Evolutionary conservation across 2,888 invertebrate species (phyloP), one percentile per base, ranked within the genome.

Genomic region (Stenichneumon culpator): DNA sequence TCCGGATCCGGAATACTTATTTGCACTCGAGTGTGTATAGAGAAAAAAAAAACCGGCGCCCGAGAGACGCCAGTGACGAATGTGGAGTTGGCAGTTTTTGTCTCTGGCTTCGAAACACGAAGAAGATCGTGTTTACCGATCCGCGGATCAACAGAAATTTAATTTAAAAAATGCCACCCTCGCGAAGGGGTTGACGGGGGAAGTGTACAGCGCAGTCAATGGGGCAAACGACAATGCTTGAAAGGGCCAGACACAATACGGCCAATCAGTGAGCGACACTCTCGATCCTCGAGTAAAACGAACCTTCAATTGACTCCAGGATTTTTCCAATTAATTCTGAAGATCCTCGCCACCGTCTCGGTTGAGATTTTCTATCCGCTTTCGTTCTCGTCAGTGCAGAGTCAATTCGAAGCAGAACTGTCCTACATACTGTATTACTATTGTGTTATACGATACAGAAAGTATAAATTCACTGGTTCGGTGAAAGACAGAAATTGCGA

Each of bases 161-260:
- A 86, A 87, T 87, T 88, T 82, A 86, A 84, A 79, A 78, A 81
- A 81, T 32, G 19, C 47, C 67, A 72, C 44, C 39, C 77, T 67
- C 72, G 69, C 50, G 44, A 75, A 63, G 52, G 50, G 63, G 50
- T 72, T 80, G 25, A 54, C 22, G 32, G 28, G 63, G 52, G 39
- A 60, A 69, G 47, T 47, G 36, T 67, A 68, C 50, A 63, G 19
- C 16, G 39, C 32, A 32, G 14, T n/a, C 70, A 52, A 78, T 68
- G 52, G 52, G 73, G 77, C 73, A 83, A 86, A 82, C 65, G 79
- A 65, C 52, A 79, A 68, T 67, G 39, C 50, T 75, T 28, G 25
- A 67, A 72, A 81, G 67, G 57, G 73, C 82, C 79, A 79, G 83
- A 78, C 82, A 87, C 86, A 89, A 89, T 89, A 77, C 86, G 70